Percentiles rank a stretch among this genome's conserved stretches.
Evolutionary conservation across 2,113 vertebrate genomes (phyloP).

Genomic region (Pelodiscus sinensis): DNA sequence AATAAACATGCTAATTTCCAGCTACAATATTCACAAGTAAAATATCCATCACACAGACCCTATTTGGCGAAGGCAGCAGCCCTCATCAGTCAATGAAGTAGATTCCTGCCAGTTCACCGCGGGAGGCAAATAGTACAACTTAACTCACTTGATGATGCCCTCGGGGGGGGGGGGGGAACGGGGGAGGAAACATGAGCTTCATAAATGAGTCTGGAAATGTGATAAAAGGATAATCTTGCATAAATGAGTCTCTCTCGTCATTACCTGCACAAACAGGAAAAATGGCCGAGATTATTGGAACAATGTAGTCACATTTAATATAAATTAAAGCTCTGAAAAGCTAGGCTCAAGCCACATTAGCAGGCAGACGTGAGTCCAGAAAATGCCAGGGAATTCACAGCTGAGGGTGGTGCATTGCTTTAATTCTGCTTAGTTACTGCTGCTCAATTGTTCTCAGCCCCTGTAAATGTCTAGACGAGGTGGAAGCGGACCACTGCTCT

Average conservation of each 20-base stretch:
- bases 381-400: not conserved
- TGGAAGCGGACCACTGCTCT: not conserved
- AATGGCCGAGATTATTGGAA: conserved; percentile 15
- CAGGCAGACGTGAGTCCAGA: accelerated
- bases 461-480: not conserved
- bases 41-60: conserved; percentile 87
- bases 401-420: not conserved
- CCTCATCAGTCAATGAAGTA: conserved; percentile 87
- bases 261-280: conserved; percentile 80
- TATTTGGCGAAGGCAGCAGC: conserved; percentile 86
- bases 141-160: conserved; percentile 88
- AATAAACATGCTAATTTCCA: conserved; percentile 93
- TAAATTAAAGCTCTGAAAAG: conserved; percentile 33
- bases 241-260: conserved; percentile 83
- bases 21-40: conserved; percentile 88
- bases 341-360: accelerated
- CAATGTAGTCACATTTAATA: conserved; percentile 27
- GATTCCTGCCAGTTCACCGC: conserved; percentile 86
- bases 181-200: conserved; percentile 79
- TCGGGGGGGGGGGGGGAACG: conserved; percentile 71
- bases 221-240: conserved; percentile 90
- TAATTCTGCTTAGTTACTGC: accelerated
- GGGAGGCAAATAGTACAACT: conserved; percentile 88
- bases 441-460: not conserved
- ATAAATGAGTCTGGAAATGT: conserved; percentile 86